A percentile compares a stretch with the other conserved stretches of the same genome.
Conservation (phyloP, 1,140 invertebrate species). For the Ips nitidus region DNA sequence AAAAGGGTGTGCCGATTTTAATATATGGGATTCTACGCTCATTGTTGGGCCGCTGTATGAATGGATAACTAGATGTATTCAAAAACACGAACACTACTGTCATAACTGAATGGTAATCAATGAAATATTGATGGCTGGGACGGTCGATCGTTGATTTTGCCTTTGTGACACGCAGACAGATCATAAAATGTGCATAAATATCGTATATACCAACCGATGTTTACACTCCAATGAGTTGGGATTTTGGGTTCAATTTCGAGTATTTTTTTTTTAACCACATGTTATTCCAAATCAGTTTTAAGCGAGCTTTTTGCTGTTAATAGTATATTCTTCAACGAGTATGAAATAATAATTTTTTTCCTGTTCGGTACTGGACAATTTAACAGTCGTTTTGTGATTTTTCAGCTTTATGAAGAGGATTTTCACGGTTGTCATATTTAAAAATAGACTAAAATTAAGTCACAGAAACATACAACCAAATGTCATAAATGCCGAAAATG, state of each 20-base stretch:
- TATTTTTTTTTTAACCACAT: not conserved
- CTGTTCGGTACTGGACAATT: no score
- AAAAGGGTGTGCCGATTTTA: constrained; percentile 40
- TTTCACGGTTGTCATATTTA: no score
- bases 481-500: no score
- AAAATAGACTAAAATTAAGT: no score
- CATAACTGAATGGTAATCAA: constrained; percentile 54
- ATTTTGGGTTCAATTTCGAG: not conserved
- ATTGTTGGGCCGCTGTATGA: constrained; percentile 50
- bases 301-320: not conserved
- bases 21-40: constrained; percentile 48
- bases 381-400: no score
- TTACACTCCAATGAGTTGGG: constrained; percentile 32
- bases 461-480: no score
- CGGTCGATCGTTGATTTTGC: constrained; percentile 42
- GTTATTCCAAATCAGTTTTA: not conserved
- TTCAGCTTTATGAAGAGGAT: no score
- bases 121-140: constrained; percentile 50
- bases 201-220: constrained; percentile 25
- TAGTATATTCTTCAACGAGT: no score
- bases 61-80: constrained; percentile 55
- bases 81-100: constrained; percentile 51
- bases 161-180: constrained; percentile 39
- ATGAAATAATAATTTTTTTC: no score
- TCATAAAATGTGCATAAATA: constrained; percentile 46